Evolutionary conservation across 2,113 vertebrate species (phyloP).

Genomic region (Ranitomeya imitator): DNA sequence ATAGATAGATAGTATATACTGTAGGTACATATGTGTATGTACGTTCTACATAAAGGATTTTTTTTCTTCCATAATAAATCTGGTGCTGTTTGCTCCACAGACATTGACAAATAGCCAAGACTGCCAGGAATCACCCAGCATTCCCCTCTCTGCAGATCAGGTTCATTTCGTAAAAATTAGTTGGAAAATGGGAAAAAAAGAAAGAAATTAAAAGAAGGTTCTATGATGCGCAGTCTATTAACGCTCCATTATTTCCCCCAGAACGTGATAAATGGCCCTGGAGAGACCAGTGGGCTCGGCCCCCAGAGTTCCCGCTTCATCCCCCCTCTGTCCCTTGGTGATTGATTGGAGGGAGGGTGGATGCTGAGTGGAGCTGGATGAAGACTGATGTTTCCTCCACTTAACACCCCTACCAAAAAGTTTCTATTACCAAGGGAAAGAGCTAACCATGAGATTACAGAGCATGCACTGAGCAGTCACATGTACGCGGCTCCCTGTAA

Average conservation of each 20-base stretch:
- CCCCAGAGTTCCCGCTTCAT: slow-evolving; percentile 40
- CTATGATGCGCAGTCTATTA: slow-evolving; percentile 58
- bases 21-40: neutral
- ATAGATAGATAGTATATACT: neutral
- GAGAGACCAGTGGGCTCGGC: slow-evolving; percentile 52
- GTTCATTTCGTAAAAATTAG: slow-evolving; percentile 58
- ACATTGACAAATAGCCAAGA: slow-evolving; percentile 53
- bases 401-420: slow-evolving; percentile 52
- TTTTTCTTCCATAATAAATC: slow-evolving; percentile 28
- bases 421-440: slow-evolving; percentile 45
- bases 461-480: neutral
- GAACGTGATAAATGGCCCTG: slow-evolving; percentile 56
- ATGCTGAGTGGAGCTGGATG: slow-evolving; percentile 51
- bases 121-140: slow-evolving; percentile 43
- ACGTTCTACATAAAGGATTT: neutral
- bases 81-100: slow-evolving; percentile 36
- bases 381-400: slow-evolving; percentile 55
- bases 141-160: slow-evolving; percentile 50
- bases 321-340: slow-evolving; percentile 47
- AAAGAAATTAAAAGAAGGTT: slow-evolving; percentile 58
- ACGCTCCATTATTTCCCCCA: slow-evolving; percentile 57
- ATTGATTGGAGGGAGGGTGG: slow-evolving; percentile 56
- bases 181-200: slow-evolving; percentile 56
- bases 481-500: neutral
- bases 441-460: slow-evolving; percentile 18